These are phyloP conservation scores for Drosophila gunungcola DNA, from an alignment of 1,140 invertebrate species.

Conservation along the genomic window DNA sequence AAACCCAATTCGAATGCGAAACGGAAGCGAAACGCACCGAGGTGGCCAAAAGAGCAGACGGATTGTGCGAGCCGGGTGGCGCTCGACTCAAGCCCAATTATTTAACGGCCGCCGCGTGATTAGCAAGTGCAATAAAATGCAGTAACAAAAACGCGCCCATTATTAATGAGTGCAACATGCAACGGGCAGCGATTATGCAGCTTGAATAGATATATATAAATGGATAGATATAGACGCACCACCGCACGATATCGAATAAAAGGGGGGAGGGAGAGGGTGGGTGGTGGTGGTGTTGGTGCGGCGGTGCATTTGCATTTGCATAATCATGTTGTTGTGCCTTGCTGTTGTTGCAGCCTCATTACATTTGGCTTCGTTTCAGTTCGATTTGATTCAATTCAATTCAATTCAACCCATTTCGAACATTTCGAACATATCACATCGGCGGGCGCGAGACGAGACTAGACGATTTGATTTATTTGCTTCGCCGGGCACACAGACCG, in stretches of 20 bases:
- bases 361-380: slow-evolving; percentile 49
- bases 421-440: slow-evolving; percentile 67
- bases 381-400: slow-evolving; percentile 56
- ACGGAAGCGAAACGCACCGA: slow-evolving; percentile 44
- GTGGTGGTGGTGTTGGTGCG: slow-evolving; percentile 3
- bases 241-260: slow-evolving; percentile 34
- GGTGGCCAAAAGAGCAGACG: slow-evolving; percentile 11
- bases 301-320: slow-evolving; percentile 55
- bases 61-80: slow-evolving; percentile 64
- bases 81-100: slow-evolving; percentile 71
- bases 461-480: slow-evolving; percentile 79
- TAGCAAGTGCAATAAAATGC: slow-evolving; percentile 75
- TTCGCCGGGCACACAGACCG: slow-evolving; percentile 66
- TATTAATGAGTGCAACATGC: slow-evolving; percentile 62
- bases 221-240: slow-evolving; percentile 41
- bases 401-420: slow-evolving; percentile 27
- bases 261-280: neutral
- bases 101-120: slow-evolving; percentile 68
- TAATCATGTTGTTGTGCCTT: slow-evolving; percentile 58
- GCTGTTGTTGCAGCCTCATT: slow-evolving; percentile 56
- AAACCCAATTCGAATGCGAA: slow-evolving; percentile 16
- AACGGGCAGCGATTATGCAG: slow-evolving; percentile 69
- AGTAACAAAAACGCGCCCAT: slow-evolving; percentile 54
- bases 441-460: slow-evolving; percentile 62
- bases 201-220: slow-evolving; percentile 27